Percentiles rank a stretch among this genome's conserved stretches.
phyloP scores from a whole-genome alignment of 2,888 invertebrate species.

The Brachyptera risi region DNA sequence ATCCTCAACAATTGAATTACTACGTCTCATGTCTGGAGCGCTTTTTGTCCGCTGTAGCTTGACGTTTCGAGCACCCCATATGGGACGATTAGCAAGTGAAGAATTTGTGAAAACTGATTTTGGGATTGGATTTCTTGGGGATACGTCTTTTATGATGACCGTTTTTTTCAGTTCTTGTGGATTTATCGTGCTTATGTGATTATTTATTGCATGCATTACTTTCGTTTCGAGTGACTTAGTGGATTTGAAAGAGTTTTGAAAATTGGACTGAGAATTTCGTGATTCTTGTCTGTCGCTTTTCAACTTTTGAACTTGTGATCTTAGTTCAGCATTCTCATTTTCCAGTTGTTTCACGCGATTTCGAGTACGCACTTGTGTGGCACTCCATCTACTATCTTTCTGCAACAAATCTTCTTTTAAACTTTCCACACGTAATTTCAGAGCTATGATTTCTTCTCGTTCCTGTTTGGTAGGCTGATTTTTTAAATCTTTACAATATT shows the following conservation, averaged over 20 bases:
- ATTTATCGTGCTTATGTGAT: constrained; percentile 38
- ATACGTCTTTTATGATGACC: too few relatives aligned
- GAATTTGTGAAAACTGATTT: not conserved
- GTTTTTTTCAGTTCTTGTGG: constrained; percentile 27
- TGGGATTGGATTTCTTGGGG: too few relatives aligned
- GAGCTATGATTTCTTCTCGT: constrained; percentile 60
- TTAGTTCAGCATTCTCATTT: constrained; percentile 61
- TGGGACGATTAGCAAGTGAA: not conserved
- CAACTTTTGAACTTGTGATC: constrained; percentile 62
- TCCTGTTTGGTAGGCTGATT: constrained; percentile 63
- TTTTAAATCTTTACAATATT: constrained; percentile 63
- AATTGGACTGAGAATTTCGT: constrained; percentile 38
- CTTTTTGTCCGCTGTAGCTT: not conserved
- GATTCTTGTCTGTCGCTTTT: constrained; percentile 63
- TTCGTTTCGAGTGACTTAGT: constrained; percentile 58
- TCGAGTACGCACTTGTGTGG: constrained; percentile 65
- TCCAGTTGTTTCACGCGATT: constrained; percentile 70
- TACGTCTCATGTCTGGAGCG: constrained; percentile 5
- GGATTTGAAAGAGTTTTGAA: constrained; percentile 19
- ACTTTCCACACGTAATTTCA: constrained; percentile 61
- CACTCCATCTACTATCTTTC: constrained; percentile 70
- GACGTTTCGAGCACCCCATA: not conserved
- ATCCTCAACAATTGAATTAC: too few relatives aligned
- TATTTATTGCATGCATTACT: constrained; percentile 72
- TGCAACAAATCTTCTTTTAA: constrained; percentile 62